Base-by-base conservation (phyloP, 2,797 vertebrate genomes). In the Semotilus atromaculatus region DNA sequence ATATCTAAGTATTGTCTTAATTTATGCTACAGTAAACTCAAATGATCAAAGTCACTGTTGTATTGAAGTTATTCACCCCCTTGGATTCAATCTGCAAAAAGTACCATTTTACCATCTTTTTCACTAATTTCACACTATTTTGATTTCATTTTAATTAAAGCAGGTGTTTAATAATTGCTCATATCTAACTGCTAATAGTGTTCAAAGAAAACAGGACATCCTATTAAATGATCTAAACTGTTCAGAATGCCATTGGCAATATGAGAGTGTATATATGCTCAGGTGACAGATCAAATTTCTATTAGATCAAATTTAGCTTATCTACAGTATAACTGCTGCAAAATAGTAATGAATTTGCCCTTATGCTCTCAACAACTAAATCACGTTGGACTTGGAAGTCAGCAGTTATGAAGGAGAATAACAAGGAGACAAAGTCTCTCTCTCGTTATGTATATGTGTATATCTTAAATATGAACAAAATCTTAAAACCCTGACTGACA, bases 251-350 rank as follows among this genome's bases (percentile, higher is more conserved):
- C 26, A 72, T 14, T 14, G 7, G 80, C 9, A 38, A 72, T 31
- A 23, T 58, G 80, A 82, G 29, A 74, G n/a, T 31, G 5, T 43
- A 53, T 72, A n/a, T 60, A n/a, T 29, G 19, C 38, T 82, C 53
- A 82, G 31, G 40, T 64, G 40, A 73, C 21, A 64, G 70, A 74
- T 82, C 80, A 60, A 5, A 58, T 81, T 81, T 72, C 58, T 38
- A 14, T 21, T 26, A 29, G 29, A 83, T 83, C 81, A 83, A 68
- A 83, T 83, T 83, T 43, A 76, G 82, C 82, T 68, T 68, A 36
- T 43, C 60, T 67, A 76, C 45, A 48, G 14, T 74, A 64, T 74
- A 48, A 36, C 36, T 31, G 26, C 36, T n/a, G 53, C 4, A 72
- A 82, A 45, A 43, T 10, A 21, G 11, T 10, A 77, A 55, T 2